Base-by-base conservation (phyloP, 2,888 invertebrate genomes). In the Lycaena phlaeas region DNA sequence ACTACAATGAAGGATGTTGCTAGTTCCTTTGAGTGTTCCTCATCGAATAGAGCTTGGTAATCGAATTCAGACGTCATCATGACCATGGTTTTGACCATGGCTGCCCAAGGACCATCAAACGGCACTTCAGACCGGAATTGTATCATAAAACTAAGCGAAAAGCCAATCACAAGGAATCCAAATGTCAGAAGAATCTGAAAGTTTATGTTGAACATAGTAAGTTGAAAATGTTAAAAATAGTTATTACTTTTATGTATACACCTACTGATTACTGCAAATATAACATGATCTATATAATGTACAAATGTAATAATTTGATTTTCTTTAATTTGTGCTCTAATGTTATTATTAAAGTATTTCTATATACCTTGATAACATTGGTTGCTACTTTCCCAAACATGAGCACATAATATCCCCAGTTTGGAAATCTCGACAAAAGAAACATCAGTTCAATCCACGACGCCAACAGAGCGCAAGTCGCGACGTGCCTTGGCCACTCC, bases 31-130 rank as follows among this genome's bases (percentile, higher is more conserved):
- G 72, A 64, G 46, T 78, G 72, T n/a, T 67, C 66, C 42, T 78
- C 67, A 40, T 82, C 79, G 38, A 87, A 87, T 5, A 87, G 56
- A 3, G 76, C 70, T 5, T 52, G 65, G 51, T 87, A 87, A 48
- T 88, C 87, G 36, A 87, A 87, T 51, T 88, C 88, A 41, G 87
- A 86, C 4, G 87, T 87, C 87, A 87, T 87, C 87, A 88, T 88
- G 5, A 87, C 86, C 28, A 87, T 70, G 0, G 87, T 87, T 50
- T 87, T 87, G 11, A 87, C 77, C 1, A 88, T 55, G 0, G 87
- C 78, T 11, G 81, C 71, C 73, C 85, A 85, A 0, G 87, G 86
- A 7, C 75, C 73, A 14, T 77, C 74, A 48, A 88, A 88, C 0
- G 87, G 85, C 12, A 72, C 62, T 46, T 76, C 64, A 0, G 82